Evolutionary conservation across 2,888 invertebrate species (phyloP), one percentile per base, ranked within the genome.

Genomic region (Hydriomena furcata): DNA sequence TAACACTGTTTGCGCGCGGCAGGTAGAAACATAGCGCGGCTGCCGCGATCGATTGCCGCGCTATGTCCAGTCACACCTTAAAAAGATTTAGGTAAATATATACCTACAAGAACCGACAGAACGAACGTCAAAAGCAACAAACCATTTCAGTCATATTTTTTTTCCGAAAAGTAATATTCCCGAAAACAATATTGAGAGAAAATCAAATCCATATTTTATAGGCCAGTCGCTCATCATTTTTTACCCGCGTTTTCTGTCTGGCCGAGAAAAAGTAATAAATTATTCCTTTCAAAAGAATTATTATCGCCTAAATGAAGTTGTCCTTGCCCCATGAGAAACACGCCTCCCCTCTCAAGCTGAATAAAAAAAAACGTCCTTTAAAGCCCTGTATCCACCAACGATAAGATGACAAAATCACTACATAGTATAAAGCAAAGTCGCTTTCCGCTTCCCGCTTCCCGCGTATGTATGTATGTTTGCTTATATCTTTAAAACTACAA

Each of bases 221-320:
- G 56, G 58, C 50, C 50, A 32, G 47, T 46, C 51, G 42, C 55
- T 57, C 57, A 58, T 58, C 53, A 58, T 59, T 61, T 54, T 59
- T 47, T 48, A 40, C 25, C 38, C 38, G 35, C 52, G 45, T 57
- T 57, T 51, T 49, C 55, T 54, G 59, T 42, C 54, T 59, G 57
- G 48, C 52, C 59, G 55, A 55, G 59, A 55, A 57, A 61, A 61
- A 57, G 61, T 58, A 59, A 61, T 61, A 61, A 61, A 61, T 61
- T 59, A 61, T 59, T 61, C 61, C 46, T 58, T 50, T 61, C 61
- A 61, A 56, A 61, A 55, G 61, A 62, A 61, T 63, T 64, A 68
- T 60, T 56, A 63, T 57, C 62, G 61, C 58, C 71, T 64, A 68
- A 82, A 83, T 82, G 76, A 71, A 80, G 77, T 74, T 71, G 74